Evolutionary conservation across 2,888 invertebrate genomes (phyloP), one percentile per base, ranked within the genome.

Genomic region (Mesorhabditis sp.): DNA sequence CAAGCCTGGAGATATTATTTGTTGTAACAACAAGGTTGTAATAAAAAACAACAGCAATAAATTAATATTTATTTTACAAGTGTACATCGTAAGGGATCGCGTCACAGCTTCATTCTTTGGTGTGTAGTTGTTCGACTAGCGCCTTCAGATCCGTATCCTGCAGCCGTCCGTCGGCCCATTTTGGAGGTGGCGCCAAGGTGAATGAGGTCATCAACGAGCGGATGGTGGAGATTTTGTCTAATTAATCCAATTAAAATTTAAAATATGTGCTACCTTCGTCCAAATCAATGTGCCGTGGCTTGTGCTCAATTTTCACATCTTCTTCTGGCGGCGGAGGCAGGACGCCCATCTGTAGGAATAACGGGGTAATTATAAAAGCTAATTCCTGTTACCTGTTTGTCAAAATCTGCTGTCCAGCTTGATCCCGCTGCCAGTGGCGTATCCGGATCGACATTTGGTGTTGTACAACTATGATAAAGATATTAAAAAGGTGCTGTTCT

Each of bases 201-300:
- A 80, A 73, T 7, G 70, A 67, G 2, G 72, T 66, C 76, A 77
- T 78, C 10, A 75, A 73, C 13, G 71, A 67, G 4, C 70, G 69
- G 62, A 80, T 78, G 68, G 70, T 69, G 7, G 68, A 67, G 7
- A 76, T 66, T 42, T 75, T 76, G 4, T 76, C 80, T 75, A 42
- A 67, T 28, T 28, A 75, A 69, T 1, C 7, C 58, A 50, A 50
- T 13, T 50, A 50, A 50, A n/a, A 50, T 10, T 13, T 50, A 13
- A 50, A 50, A 50, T n/a, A 50, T 13, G 7, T 2, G 0, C 7
- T 13, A 50, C 58, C 58, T 10, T 50, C 58, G n/a, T 50, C n/a
- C n/a, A 50, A 50, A 13, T 50, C 58, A n/a, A 50, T 50, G 7
- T 10, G 58, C 7, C 58, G 58, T 10, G 58, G 58, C 58, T 50